phyloP scores from a whole-genome alignment of 2,888 invertebrate species.

The Hirtodrosophila histrioides region DNA sequence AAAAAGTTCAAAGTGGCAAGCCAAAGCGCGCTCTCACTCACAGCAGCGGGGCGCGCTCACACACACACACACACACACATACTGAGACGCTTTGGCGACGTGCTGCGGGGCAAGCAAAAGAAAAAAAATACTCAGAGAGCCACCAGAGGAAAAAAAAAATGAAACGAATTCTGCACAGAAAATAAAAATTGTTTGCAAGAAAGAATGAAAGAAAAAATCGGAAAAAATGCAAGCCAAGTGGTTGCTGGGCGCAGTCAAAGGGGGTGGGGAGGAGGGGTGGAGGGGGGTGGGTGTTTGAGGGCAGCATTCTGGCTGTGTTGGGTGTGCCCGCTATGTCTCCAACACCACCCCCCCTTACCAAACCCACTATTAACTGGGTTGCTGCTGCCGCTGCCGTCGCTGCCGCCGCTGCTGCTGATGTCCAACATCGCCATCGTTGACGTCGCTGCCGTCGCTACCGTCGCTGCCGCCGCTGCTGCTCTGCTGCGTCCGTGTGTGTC shows the following conservation, averaged over 20 bases:
- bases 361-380: constrained; percentile 55
- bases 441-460: constrained; percentile 14
- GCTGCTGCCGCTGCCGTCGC: constrained; percentile 18
- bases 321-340: constrained; percentile 65
- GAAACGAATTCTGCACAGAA: constrained; percentile 79
- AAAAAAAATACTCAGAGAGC: constrained; percentile 66
- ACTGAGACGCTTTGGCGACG: constrained; percentile 73
- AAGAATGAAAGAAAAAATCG: constrained; percentile 80
- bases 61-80: constrained; percentile 40
- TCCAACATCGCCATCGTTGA: constrained; percentile 17
- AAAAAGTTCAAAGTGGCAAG: constrained; percentile 79
- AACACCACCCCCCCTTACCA: constrained; percentile 24
- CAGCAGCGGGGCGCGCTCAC: constrained; percentile 29
- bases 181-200: constrained; percentile 81
- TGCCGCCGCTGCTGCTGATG: constrained; percentile 10
- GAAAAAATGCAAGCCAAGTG: constrained; percentile 81
- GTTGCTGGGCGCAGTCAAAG: constrained; percentile 56
- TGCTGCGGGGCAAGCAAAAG: constrained; percentile 58
- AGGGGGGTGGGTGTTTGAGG: constrained; percentile 8
- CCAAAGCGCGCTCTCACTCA: constrained; percentile 71
- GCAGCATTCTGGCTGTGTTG: constrained; percentile 47
- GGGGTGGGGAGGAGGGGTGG: no score
- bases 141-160: constrained; percentile 47
- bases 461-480: constrained; percentile 24
- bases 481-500: constrained; percentile 65